These are phyloP conservation scores for Accipiter cooperii DNA, from an alignment of 2,113 vertebrate genomes.

Conservation along the genomic window DNA sequence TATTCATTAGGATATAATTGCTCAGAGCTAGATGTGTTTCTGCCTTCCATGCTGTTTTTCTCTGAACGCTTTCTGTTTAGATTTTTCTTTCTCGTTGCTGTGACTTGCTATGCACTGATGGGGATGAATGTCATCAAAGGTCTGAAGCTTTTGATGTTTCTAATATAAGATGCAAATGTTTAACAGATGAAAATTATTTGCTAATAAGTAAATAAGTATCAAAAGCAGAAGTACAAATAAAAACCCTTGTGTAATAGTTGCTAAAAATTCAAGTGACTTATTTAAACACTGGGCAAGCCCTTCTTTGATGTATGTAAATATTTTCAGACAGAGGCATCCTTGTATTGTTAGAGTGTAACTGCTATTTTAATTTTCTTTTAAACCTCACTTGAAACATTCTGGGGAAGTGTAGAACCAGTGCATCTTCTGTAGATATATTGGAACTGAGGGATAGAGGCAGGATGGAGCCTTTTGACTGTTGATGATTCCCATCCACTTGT, in stretches of 20 bases:
- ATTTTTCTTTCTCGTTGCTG: background rate
- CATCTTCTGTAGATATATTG: background rate
- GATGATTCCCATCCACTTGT: background rate
- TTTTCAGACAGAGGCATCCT: background rate
- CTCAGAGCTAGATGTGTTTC: constrained; percentile 1
- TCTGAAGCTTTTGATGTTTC: constrained; percentile 51
- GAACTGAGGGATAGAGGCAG: background rate
- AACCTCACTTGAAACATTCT: background rate
- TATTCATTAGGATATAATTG: constrained; percentile 25
- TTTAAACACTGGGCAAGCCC: background rate
- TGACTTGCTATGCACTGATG: constrained; percentile 14
- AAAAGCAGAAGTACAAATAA: constrained; percentile 42
- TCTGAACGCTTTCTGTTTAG: constrained; percentile 27
- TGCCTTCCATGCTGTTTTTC: constrained; percentile 27
- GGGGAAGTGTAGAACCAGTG: background rate
- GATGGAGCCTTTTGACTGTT: background rate
- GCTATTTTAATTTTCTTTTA: background rate
- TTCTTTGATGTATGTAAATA: constrained; percentile 19
- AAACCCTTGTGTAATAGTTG: background rate
- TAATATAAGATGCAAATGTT: constrained; percentile 26
- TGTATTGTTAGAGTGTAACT: background rate
- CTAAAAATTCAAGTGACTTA: constrained; percentile 6
- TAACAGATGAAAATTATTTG: constrained; percentile 56
- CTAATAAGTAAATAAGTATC: constrained; percentile 45
- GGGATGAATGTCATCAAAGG: constrained; percentile 54